These are phyloP conservation scores for Alloplasta piceator DNA, from an alignment of 2,888 invertebrate genomes.

Conservation along the genomic window DNA sequence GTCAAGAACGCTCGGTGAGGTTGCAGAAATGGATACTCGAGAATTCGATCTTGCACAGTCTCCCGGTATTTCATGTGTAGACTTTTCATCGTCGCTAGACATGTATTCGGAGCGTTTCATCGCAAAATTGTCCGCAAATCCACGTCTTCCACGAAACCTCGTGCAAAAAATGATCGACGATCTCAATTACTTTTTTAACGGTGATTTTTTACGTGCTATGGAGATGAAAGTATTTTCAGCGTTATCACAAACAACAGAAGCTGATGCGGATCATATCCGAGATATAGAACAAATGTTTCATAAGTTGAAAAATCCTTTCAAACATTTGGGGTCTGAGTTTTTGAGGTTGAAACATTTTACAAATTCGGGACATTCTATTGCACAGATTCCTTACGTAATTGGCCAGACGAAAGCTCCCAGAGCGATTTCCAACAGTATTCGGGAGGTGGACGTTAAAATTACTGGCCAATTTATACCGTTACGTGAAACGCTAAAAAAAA, in stretches of 20 bases:
- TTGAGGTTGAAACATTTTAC: conserved; percentile 27
- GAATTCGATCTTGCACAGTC: conserved; percentile 5
- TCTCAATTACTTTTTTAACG: conserved; percentile 17
- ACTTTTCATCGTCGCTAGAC: conserved; percentile 4
- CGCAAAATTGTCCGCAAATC: conserved; percentile 21
- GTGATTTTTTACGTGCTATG: conserved; percentile 10
- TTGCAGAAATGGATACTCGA: not conserved
- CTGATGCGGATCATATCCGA: not conserved
- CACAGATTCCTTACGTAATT: conserved; percentile 35
- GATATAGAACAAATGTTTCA: conserved; percentile 36
- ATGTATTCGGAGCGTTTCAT: not conserved
- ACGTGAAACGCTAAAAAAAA: conserved; percentile 24
- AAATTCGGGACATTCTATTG: conserved; percentile 26
- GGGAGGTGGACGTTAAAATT: conserved; percentile 6
- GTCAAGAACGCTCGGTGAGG: too few species aligned
- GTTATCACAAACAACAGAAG: conserved; percentile 8
- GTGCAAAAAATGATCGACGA: conserved; percentile 28
- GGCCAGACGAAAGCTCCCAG: conserved; percentile 34
- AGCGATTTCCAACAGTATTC: conserved; percentile 12
- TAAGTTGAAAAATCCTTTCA: conserved; percentile 23
- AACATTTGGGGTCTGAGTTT: conserved; percentile 32
- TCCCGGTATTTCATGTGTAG: not conserved
- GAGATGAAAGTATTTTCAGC: conserved; percentile 20
- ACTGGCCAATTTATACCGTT: conserved; percentile 35
- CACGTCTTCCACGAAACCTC: conserved; percentile 28